Evolutionary conservation across 1,140 invertebrate species (phyloP), one percentile per base, ranked within the genome.

Genomic region (Eufriesea mexicana): DNA sequence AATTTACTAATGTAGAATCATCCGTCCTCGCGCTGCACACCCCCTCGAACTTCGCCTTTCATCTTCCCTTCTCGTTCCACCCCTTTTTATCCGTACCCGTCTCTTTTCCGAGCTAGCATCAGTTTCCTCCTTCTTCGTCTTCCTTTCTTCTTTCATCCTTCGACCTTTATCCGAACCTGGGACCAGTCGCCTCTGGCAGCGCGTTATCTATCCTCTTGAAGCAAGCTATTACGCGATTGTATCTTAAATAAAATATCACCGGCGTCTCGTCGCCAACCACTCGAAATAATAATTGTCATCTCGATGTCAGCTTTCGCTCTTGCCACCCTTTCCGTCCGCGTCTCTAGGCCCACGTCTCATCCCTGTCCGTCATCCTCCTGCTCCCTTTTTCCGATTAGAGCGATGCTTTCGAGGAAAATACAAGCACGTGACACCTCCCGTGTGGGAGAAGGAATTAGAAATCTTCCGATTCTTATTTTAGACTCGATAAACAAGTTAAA

Each of bases 241-340:
- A 88, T 91, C 91, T 92, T 93, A 92, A 93, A 93, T 93, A 93
- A 93, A 93, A 93, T 93, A 93, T 93, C 89, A 87, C 84, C 71
- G 66, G 66, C 79, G 79, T 85, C 86, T 87, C 91, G 88, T 91
- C 92, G 91, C 90, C 90, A 91, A 89, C 89, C 90, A 89, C 91
- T 92, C 92, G 90, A 92, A 93, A 93, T 93, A 93, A 93, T 93
- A 93, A 93, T 93, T 92, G 92, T 89, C 91, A 89, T 90, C 87
- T 81, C 85, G 86, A 86, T 91, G 90, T 89, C 91, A 88, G 82
- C 84, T 62, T 84, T 84, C 83, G 74, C 86, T 84, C 73, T 64
- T 82, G 83, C 82, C 23, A 9, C 64, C 61, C 70, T 70, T 76
- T 73, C 80, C 70, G 62, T 84, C 84, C 68, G 47, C 76, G 86